Conservation (phyloP, 2,113 vertebrate species). For the Hippoglossus stenolepis region DNA sequence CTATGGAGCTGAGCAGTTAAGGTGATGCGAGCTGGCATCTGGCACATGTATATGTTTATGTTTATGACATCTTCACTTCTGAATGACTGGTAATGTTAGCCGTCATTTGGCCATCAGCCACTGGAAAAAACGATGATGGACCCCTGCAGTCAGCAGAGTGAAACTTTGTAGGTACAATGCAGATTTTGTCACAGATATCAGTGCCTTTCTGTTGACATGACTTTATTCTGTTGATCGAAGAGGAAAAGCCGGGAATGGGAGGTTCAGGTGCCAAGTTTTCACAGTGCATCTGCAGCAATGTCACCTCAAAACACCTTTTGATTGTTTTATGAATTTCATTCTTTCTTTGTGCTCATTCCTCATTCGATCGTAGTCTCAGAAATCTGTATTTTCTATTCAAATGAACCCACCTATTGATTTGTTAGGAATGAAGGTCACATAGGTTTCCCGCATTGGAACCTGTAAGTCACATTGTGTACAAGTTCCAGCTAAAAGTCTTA, state of each 20-base stretch:
- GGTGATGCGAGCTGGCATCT: slow-evolving; percentile 6
- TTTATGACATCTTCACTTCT: slow-evolving; percentile 23
- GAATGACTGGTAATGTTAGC: slow-evolving; percentile 46
- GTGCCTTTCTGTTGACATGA: slow-evolving; percentile 1
- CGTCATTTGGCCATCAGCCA: slow-evolving; percentile 28
- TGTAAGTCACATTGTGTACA: neutral
- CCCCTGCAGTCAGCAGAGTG: slow-evolving; percentile 16
- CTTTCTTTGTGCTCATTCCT: neutral
- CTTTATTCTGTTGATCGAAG: neutral
- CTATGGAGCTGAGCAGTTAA: slow-evolving; percentile 2
- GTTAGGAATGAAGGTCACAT: neutral
- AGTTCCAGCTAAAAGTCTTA: neutral
- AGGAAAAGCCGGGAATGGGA: neutral
- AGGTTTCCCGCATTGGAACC: neutral
- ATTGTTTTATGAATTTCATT: neutral
- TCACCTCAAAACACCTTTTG: neutral
- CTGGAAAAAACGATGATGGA: neutral
- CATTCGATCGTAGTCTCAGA: neutral
- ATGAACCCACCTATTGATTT: neutral
- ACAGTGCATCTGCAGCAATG: neutral
- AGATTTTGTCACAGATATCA: slow-evolving; percentile 1
- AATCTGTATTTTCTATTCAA: neutral
- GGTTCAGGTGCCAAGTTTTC: slow-evolving; percentile 2
- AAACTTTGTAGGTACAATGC: neutral
- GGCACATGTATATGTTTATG: slow-evolving; percentile 13